phyloP scores from a whole-genome alignment of 2,888 invertebrate genomes.

The Megastigmus dorsalis region DNA sequence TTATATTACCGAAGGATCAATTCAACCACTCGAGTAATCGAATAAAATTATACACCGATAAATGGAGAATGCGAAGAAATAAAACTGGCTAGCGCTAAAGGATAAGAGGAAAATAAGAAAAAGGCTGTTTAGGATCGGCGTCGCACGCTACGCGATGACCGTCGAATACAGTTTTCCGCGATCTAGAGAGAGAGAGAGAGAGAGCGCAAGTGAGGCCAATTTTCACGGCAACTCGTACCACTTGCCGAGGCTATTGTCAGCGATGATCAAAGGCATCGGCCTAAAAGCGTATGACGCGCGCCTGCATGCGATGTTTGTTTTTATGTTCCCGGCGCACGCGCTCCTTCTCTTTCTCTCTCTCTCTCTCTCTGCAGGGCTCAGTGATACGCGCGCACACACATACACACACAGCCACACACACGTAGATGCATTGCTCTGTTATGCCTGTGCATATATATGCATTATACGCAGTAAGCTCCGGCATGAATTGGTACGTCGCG shows the following conservation, averaged over 20 bases:
- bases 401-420: too few relatives aligned
- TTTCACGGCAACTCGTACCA: slow-evolving; percentile 43
- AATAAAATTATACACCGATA: too few relatives aligned
- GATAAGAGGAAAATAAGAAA: neutral
- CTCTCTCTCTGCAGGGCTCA: neutral
- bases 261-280: slow-evolving; percentile 48
- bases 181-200: slow-evolving; percentile 23
- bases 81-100: neutral
- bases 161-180: slow-evolving; percentile 42
- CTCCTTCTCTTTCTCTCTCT: neutral
- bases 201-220: slow-evolving; percentile 31
- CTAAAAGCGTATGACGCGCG: slow-evolving; percentile 39
- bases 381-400: neutral
- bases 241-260: slow-evolving; percentile 46
- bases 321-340: slow-evolving; percentile 9
- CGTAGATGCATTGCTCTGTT: neutral
- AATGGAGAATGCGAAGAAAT: neutral
- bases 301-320: slow-evolving; percentile 28
- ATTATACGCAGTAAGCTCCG: too few relatives aligned
- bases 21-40: too few relatives aligned
- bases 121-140: neutral
- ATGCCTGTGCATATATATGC: neutral
- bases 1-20: too few relatives aligned
- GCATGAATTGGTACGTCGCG: slow-evolving; percentile 20
- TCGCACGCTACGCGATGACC: slow-evolving; percentile 12